phyloP scores from a whole-genome alignment of 92 coral and sea anemone species.

The Bergia puertoricense region DNA sequence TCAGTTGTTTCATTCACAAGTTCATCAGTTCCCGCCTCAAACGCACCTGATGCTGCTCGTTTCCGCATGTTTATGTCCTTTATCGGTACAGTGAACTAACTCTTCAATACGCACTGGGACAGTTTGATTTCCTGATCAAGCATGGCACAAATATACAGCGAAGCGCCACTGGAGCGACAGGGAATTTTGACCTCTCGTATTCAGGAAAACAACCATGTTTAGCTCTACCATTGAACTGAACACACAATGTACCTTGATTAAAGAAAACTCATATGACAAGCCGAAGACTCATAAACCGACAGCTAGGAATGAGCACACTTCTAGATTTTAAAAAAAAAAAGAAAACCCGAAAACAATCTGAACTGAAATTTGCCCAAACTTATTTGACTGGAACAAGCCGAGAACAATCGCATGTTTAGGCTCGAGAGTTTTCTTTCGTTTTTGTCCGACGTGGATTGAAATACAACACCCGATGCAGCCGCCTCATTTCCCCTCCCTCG shows the following conservation, averaged over 20 bases:
- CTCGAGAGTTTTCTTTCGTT: not conserved
- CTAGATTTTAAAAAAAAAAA: not conserved
- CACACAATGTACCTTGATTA: not conserved
- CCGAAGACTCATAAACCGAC: too few species aligned
- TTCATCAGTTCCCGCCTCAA: not conserved
- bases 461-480: too few species aligned
- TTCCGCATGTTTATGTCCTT: not conserved
- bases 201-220: not conserved
- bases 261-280: too few species aligned
- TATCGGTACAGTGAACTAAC: not conserved
- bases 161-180: not conserved
- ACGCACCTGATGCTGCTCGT: not conserved
- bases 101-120: not conserved
- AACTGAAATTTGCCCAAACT: not conserved
- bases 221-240: not conserved
- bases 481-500: too few species aligned
- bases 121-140: not conserved
- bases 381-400: not conserved
- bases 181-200: not conserved
- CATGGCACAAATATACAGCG: not conserved
- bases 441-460: too few species aligned
- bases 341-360: not conserved
- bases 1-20: not conserved
- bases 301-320: not conserved
- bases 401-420: not conserved